Conservation (phyloP, 2,888 invertebrate species). For the Melieria picta region DNA sequence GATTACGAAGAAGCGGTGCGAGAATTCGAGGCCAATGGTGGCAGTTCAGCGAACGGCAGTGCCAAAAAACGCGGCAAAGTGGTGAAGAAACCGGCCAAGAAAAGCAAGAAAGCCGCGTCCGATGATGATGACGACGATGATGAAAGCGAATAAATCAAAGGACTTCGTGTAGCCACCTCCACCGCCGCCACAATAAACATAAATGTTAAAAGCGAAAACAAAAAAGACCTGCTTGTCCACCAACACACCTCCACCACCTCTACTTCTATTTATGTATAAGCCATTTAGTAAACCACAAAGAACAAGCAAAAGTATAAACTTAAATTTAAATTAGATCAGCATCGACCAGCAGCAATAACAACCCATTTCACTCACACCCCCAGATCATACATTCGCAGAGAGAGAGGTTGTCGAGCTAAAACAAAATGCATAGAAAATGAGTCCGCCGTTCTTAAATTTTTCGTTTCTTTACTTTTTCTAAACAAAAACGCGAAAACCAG, state of each 20-base stretch:
- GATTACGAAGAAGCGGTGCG: constrained; percentile 89
- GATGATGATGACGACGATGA: constrained; percentile 73
- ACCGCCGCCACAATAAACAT: constrained; percentile 43
- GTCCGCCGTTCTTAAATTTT: neutral
- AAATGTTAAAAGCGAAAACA: constrained; percentile 31
- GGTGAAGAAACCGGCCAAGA: constrained; percentile 67
- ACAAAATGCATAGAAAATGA: too few species aligned
- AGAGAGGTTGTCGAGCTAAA: too few species aligned
- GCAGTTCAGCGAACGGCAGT: constrained; percentile 67
- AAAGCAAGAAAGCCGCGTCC: constrained; percentile 72
- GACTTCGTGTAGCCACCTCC: constrained; percentile 28
- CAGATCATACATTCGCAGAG: too few species aligned
- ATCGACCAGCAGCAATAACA: too few species aligned
- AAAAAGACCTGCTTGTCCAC: constrained; percentile 53
- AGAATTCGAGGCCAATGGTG: constrained; percentile 86
- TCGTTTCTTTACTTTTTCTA: constrained; percentile 21
- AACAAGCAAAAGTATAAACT: neutral
- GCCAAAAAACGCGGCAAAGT: constrained; percentile 68
- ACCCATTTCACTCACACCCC: too few species aligned
- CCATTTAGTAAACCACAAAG: constrained; percentile 8
- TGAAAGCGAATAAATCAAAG: constrained; percentile 70
- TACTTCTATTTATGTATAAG: constrained; percentile 17
- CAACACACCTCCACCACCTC: constrained; percentile 9
- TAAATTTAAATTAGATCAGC: constrained; percentile 8
- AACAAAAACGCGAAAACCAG: constrained; percentile 23